Base-by-base conservation (phyloP, 2,797 vertebrate species). In the Siniperca obscura region DNA sequence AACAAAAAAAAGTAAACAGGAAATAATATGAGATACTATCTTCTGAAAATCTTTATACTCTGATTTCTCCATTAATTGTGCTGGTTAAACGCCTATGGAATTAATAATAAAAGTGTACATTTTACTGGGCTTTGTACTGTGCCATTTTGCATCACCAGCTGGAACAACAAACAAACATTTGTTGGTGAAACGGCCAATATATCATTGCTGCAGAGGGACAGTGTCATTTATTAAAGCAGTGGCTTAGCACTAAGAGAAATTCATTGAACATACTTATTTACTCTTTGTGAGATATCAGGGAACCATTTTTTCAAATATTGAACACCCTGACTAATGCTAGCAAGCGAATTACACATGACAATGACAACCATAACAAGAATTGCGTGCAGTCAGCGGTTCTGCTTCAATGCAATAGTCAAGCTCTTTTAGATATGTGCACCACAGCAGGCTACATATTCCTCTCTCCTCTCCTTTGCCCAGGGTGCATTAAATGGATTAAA, bases 401-500 rank as follows among this genome's bases (percentile, higher is more conserved):
- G 87, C 82, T 87, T 89, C 81, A 84, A 76, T 75, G 86, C 72
- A 85, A 84, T 56, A 87, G 83, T 86, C 75, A 80, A 81, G 76
- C 87, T 83, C 79, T 74, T 87, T 90, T 70, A 80, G 75, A 90
- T 81, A 85, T 78, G 85, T 87, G 78, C 84, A 57, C 75, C 73
- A 67, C 79, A 78, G 88, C 73, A 71, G 57, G 80, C 82, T 75
- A 56, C 85, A 76, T 84, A 85, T 89, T 90, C 86, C 80, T 60
- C 74, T 79, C 46, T 79, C 46, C 74, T 87, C 57, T 91, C 87
- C 78, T 89, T 78, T 87, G 87, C 84, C 86, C 80, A 86, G 78
- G 80, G 89, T 91, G 89, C 91, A 94, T 94, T 95, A 92, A 93
- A 93, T 90, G 88, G 92, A 94, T 94, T 93, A 93, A 92, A 93